Base-by-base conservation (phyloP, 2,797 vertebrate species). In the Cichlasoma orientale region DNA sequence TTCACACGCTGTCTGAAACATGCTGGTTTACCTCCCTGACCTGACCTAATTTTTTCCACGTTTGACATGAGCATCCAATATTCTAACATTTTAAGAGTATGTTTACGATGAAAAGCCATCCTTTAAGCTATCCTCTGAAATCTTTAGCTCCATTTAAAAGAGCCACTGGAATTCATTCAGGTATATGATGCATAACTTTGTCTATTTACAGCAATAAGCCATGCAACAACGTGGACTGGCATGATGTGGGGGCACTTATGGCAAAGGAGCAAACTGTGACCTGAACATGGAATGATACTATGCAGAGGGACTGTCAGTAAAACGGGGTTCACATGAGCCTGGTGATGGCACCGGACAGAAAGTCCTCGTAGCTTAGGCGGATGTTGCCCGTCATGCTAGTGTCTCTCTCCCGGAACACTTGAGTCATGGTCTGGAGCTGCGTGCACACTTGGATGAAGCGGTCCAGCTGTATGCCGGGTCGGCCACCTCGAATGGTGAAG, bases 361-460 rank as follows among this genome's bases (percentile, higher is more conserved):
- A 99, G 79, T 99, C 98, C 91, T 99, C 98, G 2, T 98, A 99
- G 95, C 92, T 96, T 73, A 99, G 93, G 16, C 96, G 95, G 19
- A 95, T 84, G 3, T 78, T 97, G 70, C 98, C 98, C 1, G 90
- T 88, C 93, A 96, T 95, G 36, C 74, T 86, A 0, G 96, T 94
- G 93, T 99, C 98, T 90, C 95, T 97, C 94, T 99, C 97, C 1
- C 96, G 94, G 93, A 99, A 99, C 76, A 95, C 96, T 38, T 98
- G 96, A 0, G 97, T 98, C 88, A 96, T 95, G 93, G 92, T 95
- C 93, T 99, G 97, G n/a, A 99, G 96, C 93, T 98, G 97, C 23
- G 96, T 97, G 93, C 98, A 99, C 90, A 98, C 96, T 78, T 99
- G 98, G 89, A 99, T 98, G 95, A 99, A 99, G 86, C 96, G 90